Base-by-base conservation (phyloP, 2,113 vertebrate genomes). In the Osmerus eperlanus region DNA sequence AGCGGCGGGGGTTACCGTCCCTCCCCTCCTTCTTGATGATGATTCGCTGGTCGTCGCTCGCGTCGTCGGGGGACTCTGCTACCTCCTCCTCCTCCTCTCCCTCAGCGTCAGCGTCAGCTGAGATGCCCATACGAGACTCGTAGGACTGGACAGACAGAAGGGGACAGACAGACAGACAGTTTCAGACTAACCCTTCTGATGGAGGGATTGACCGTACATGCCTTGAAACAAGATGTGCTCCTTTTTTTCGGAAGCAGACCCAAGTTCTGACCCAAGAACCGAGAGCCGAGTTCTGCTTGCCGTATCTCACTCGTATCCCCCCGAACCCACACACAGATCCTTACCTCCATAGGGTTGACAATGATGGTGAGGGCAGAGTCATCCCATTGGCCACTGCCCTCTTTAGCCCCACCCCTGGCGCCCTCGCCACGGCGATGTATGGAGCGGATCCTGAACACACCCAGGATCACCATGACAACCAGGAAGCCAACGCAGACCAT, bases 291-390 rank as follows among this genome's bases (percentile, higher is more conserved):
- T 47, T 47, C 9, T 47, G 41, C 41, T 47, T 47, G 1, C 41
- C 6, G 32, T 47, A 6, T 8, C 4, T 36, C 41, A 47, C 41
- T 47, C 41, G 41, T 47, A 47, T 47, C 41, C 41, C 7, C 41
- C 41, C 7, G 32, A 7, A 2, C 41, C 41, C 41, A 11, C 41
- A 47, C 41, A 11, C 41, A 12, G 9, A 3, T 67, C 36, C 84
- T 93, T 86, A 97, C 97, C 96, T 99, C 97, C 97, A 99, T 99
- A 25, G 97, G 97, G 89, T 99, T 99, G 72, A 99, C 96, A 0
- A 96, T 99, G 78, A 99, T 99, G 78, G 97, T 99, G 84, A 99
- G 96, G 0, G 97, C 96, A 0, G 97, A 97, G 89, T 99, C 96
- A 0, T 99, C 96, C 97, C 97, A 99, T 88, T 98, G 96, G 89